These are phyloP conservation scores for Vipera ursinii DNA, from an alignment of 2,797 vertebrate genomes.

Conservation along the genomic window DNA sequence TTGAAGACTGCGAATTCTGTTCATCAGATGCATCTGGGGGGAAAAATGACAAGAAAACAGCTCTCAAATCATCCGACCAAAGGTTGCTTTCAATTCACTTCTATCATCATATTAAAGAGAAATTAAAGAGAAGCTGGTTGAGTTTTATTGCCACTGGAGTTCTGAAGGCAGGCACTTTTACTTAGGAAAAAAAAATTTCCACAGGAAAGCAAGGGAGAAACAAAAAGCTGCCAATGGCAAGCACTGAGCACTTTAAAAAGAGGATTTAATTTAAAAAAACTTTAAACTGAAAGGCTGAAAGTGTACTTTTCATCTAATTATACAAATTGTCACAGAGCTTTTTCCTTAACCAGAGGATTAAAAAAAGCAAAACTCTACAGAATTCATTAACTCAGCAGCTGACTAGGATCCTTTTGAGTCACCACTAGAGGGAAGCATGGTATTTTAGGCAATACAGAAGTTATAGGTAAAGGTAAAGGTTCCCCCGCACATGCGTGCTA, in stretches of 20 bases:
- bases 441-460: background rate
- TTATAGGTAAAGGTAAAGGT: too few species aligned
- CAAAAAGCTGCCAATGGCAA: background rate
- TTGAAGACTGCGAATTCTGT: slow-evolving; percentile 82
- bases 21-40: slow-evolving; percentile 75
- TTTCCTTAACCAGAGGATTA: background rate
- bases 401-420: background rate
- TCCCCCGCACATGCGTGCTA: too few species aligned
- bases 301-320: background rate
- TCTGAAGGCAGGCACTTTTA: background rate
- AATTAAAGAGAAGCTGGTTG: background rate
- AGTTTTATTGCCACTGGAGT: background rate
- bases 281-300: background rate
- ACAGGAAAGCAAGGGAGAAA: background rate
- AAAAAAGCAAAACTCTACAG: background rate
- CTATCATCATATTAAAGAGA: background rate
- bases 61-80: background rate
- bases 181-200: background rate
- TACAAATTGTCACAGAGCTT: rapidly evolving
- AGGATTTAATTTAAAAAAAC: background rate
- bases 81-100: background rate
- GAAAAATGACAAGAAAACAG: background rate
- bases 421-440: slow-evolving; percentile 60
- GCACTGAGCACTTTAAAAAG: background rate
- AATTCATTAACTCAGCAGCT: background rate